Evolutionary conservation across 2,113 vertebrate genomes (phyloP).

Genomic region (Elephas maximus): DNA sequence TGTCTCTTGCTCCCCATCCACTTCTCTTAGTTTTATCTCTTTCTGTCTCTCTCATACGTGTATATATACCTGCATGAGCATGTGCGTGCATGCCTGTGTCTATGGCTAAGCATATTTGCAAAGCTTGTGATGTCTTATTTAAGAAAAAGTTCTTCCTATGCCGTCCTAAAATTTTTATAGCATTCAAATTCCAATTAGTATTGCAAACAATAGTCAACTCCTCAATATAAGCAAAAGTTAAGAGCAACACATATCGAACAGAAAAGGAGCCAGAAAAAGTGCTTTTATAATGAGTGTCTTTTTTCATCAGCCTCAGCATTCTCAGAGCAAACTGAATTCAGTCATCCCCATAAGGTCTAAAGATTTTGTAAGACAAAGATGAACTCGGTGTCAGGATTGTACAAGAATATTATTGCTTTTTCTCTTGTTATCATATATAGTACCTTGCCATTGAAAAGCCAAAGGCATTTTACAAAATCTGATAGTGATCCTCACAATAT

Average conservation of each 20-base stretch:
- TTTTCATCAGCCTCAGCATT: constrained; percentile 63
- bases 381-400: constrained; percentile 67
- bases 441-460: constrained; percentile 66
- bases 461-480: constrained; percentile 75
- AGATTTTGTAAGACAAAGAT: constrained; percentile 75
- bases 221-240: constrained; percentile 43
- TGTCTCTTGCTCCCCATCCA: not conserved
- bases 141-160: not conserved
- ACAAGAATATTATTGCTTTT: constrained; percentile 68
- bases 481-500: constrained; percentile 57
- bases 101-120: not conserved
- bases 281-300: constrained; percentile 65
- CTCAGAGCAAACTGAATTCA: constrained; percentile 74
- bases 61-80: not conserved
- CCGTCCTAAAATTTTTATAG: not conserved
- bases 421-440: constrained; percentile 78
- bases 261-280: constrained; percentile 37
- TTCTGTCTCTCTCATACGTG: not conserved
- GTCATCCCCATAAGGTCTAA: constrained; percentile 65
- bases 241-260: constrained; percentile 22
- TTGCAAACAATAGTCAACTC: not conserved
- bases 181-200: constrained; percentile 14
- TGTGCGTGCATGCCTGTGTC: not conserved
- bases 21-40: not conserved
- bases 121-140: not conserved